Evolutionary conservation across 2,888 invertebrate genomes (phyloP), one percentile per base, ranked within the genome.

Genomic region (Erannis defoliaria): DNA sequence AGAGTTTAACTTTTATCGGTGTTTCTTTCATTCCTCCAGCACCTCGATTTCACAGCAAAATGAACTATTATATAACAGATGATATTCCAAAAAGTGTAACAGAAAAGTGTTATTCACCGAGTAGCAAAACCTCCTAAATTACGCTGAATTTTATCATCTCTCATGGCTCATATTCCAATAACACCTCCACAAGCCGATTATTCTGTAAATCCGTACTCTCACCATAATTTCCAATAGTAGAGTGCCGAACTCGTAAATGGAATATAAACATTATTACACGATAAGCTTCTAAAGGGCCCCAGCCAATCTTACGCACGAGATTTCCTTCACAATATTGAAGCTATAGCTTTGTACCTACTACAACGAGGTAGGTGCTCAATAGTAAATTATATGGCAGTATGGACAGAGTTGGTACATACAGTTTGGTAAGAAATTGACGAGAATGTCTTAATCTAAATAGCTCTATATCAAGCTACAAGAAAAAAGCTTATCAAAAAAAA

Each of bases 251-350:
- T 58, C 70, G 72, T 74, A 82, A 80, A 83, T 84, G 77, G 77
- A 83, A 84, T 76, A 78, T 79, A 85, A 85, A 85, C 84, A 85
- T 83, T 83, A 80, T 84, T 81, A 82, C 80, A 74, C 73, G 75
- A 74, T 84, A 84, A 84, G 80, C 84, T 77, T 55, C 51, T 59
- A 67, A 77, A 75, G 80, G 82, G 77, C 68, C 69, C 70, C 69
- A 73, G 74, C 70, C 79, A 80, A 81, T 83, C 77, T 77, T 73
- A 76, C 71, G 73, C 70, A 73, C 70, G 68, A 67, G 73, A 75
- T 81, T 80, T 78, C 76, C 72, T 73, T 74, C 71, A 72, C 74
- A 76, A 74, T 77, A 73, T 71, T 65, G 72, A 70, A 63, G 35
- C 55, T 55, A 59, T 55, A 61, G 26, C 42, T 55, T 46, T 21